Evolutionary conservation across 2,113 vertebrate species (phyloP).

Genomic region (Dicaeum eximium): DNA sequence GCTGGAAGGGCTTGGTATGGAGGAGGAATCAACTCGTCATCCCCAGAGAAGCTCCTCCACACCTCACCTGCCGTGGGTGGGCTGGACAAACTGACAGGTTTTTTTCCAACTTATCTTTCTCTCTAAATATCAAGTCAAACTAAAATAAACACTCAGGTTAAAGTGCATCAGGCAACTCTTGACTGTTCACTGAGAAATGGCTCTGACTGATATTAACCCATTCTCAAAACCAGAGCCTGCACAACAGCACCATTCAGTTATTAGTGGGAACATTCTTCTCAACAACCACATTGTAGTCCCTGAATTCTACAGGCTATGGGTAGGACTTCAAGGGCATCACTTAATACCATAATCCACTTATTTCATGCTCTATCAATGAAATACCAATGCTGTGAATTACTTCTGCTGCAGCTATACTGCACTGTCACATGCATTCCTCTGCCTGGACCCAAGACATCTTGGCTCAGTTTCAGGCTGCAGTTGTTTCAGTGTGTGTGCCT

Average conservation of each 20-base stretch:
- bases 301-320: background rate
- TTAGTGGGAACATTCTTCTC: background rate
- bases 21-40: slow-evolving; percentile 89
- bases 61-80: slow-evolving; percentile 79
- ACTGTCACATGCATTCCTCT: background rate
- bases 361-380: background rate
- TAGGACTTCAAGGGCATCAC: background rate
- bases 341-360: background rate
- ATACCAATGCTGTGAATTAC: background rate
- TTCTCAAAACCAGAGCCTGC: background rate
- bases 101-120: slow-evolving; percentile 93
- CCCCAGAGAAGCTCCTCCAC: slow-evolving; percentile 89
- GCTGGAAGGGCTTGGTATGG: slow-evolving; percentile 82
- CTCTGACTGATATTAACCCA: background rate
- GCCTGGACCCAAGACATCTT: background rate
- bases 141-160: slow-evolving; percentile 76
- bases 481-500: background rate
- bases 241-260: background rate
- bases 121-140: slow-evolving; percentile 96
- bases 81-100: slow-evolving; percentile 88
- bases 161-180: slow-evolving; percentile 62
- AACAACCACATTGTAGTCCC: background rate
- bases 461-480: background rate
- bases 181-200: background rate
- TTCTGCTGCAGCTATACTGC: background rate